phyloP scores from a whole-genome alignment of 2,888 invertebrate genomes.

The Amphipoea oculea region DNA sequence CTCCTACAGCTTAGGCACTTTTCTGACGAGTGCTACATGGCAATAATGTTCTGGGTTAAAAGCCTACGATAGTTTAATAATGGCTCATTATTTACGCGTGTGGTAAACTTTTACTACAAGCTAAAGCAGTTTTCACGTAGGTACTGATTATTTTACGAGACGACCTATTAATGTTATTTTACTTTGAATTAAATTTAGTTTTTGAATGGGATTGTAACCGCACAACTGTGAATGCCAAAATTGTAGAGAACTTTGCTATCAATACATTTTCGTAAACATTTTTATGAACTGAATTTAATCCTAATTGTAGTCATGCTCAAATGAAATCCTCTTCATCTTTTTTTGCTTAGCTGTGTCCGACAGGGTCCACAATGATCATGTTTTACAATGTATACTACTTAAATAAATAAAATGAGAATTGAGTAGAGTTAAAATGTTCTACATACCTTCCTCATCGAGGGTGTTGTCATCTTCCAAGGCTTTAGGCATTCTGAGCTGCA shows the following conservation, averaged over 20 bases:
- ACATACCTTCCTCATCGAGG: slow-evolving; percentile 87
- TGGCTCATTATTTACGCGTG: slow-evolving; percentile 17
- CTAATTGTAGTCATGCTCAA: background rate
- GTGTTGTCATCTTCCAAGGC: slow-evolving; percentile 86
- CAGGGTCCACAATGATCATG: background rate
- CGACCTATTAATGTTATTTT: background rate
- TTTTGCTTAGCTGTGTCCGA: background rate
- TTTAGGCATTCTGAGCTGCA: slow-evolving; percentile 87
- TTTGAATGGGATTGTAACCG: background rate
- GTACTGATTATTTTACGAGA: slow-evolving; percentile 1
- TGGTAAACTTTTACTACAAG: slow-evolving; percentile 38
- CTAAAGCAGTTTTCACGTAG: slow-evolving; percentile 21
- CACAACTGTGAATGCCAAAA: background rate
- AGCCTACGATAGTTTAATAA: slow-evolving; percentile 40
- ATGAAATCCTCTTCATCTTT: too few species aligned
- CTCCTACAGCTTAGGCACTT: slow-evolving; percentile 1
- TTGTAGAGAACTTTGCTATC: background rate
- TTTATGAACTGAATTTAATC: background rate
- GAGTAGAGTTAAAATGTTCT: background rate
- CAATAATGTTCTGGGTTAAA: slow-evolving; percentile 51
- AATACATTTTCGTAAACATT: background rate
- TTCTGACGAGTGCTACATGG: slow-evolving; percentile 27
- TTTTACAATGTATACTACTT: background rate
- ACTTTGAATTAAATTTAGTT: background rate
- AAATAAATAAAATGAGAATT: background rate